Evolutionary conservation across 2,797 vertebrate genomes (phyloP).

Genomic region (Rhinella marina): DNA sequence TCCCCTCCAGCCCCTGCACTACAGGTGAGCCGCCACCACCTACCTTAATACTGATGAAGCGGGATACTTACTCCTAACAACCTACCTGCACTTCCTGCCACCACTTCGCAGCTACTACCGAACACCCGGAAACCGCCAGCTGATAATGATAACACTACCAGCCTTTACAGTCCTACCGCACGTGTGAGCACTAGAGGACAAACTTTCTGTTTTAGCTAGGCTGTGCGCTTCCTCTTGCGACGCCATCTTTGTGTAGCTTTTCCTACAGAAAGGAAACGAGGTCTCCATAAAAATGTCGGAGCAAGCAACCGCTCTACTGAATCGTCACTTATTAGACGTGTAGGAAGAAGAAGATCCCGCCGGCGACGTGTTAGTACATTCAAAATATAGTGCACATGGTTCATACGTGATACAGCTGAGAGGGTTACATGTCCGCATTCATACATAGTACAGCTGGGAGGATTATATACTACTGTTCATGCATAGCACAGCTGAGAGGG

Average conservation of each 20-base stretch:
- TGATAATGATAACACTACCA: neutral
- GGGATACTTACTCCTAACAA: too few species aligned
- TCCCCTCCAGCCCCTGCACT: too few species aligned
- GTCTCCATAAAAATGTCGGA: slow-evolving; percentile 37
- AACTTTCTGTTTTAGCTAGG: neutral
- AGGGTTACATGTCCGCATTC: too few species aligned
- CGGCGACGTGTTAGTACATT: neutral
- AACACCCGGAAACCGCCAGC: neutral
- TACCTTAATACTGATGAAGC: too few species aligned
- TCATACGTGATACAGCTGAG: too few species aligned
- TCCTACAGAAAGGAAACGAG: accelerated
- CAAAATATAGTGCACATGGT: too few species aligned
- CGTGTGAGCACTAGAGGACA: slow-evolving; percentile 9
- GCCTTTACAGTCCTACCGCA: neutral
- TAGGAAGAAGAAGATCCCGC: neutral
- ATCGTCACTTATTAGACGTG: neutral
- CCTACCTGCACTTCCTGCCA: neutral
- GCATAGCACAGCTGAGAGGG: too few species aligned
- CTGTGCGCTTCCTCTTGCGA: too few species aligned
- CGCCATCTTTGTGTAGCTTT: slow-evolving; percentile 1
- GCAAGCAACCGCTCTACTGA: neutral
- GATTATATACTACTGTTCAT: too few species aligned
- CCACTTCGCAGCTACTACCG: neutral
- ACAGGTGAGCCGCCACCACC: too few species aligned
- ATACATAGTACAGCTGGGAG: too few species aligned